Conservation (phyloP, 2,888 invertebrate species). For the Allygus modestus region DNA sequence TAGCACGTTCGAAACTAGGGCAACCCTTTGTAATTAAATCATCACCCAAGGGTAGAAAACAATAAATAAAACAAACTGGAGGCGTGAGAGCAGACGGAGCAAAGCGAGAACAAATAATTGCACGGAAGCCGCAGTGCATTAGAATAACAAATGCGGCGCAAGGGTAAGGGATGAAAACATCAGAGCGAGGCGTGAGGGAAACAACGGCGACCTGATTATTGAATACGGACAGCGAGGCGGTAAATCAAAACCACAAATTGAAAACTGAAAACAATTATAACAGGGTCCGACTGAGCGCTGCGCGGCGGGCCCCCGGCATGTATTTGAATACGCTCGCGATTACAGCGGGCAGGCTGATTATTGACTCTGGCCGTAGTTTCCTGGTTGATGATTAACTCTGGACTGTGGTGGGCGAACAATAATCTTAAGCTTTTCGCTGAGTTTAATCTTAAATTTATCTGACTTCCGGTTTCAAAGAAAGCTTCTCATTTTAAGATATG, state of each 20-base stretch:
- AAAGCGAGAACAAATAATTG: conserved; percentile 48
- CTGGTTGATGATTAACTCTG: background rate
- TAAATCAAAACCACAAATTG: conserved; percentile 57
- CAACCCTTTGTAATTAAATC: conserved; percentile 34
- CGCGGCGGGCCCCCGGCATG: background rate
- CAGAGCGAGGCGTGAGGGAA: conserved; percentile 31
- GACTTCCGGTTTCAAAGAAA: too few species aligned
- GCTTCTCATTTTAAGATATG: too few species aligned
- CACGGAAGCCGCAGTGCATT: conserved; percentile 39
- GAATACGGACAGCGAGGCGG: conserved; percentile 27
- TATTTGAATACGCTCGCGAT: conserved; percentile 15
- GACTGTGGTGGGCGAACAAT: background rate
- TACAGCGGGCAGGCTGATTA: background rate
- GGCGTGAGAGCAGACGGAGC: conserved; percentile 5
- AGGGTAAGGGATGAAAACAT: conserved; percentile 44
- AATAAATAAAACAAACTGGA: conserved; percentile 41
- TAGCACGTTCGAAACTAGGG: conserved; percentile 19
- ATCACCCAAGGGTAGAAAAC: conserved; percentile 29
- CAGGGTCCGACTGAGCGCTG: background rate
- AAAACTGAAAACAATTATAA: conserved; percentile 53
- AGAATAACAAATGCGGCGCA: conserved; percentile 37
- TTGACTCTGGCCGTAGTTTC: background rate
- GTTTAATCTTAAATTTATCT: too few species aligned
- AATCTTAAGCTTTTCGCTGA: too few species aligned
- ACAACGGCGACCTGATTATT: conserved; percentile 54